Conservation (phyloP, 1,140 invertebrate species). For the Drosophila seguyi region DNA sequence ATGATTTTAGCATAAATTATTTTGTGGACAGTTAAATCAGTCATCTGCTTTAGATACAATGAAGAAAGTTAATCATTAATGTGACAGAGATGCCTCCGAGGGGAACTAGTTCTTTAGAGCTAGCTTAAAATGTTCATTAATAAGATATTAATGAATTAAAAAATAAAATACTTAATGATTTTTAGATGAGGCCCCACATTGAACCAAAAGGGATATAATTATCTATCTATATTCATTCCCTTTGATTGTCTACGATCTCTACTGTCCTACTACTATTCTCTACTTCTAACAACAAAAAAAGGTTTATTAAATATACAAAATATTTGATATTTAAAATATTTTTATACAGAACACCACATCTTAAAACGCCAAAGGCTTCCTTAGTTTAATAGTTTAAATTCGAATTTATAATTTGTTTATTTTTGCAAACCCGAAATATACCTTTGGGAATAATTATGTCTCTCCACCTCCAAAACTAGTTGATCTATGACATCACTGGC, state of each 20-base stretch:
- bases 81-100: constrained; percentile 5
- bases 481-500: constrained; percentile 31
- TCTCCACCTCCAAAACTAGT: not conserved
- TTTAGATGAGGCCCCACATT: no score
- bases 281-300: not conserved
- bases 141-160: not conserved
- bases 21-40: constrained; percentile 26
- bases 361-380: no score
- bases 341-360: no score
- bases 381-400: not conserved
- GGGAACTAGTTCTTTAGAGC: constrained; percentile 19
- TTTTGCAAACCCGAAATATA: not conserved
- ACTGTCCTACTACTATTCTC: no score
- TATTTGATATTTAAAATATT: not conserved
- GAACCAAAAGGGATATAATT: not conserved
- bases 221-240: no score
- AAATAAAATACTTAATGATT: not conserved
- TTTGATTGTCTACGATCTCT: no score
- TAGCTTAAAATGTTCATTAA: not conserved
- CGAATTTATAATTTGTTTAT: not conserved
- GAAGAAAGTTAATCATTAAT: constrained; percentile 7
- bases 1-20: constrained; percentile 30
- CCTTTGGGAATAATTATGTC: not conserved
- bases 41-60: constrained; percentile 15
- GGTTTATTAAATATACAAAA: not conserved